phyloP scores from a whole-genome alignment of 2,888 invertebrate species.

The Chalcis sispes region DNA sequence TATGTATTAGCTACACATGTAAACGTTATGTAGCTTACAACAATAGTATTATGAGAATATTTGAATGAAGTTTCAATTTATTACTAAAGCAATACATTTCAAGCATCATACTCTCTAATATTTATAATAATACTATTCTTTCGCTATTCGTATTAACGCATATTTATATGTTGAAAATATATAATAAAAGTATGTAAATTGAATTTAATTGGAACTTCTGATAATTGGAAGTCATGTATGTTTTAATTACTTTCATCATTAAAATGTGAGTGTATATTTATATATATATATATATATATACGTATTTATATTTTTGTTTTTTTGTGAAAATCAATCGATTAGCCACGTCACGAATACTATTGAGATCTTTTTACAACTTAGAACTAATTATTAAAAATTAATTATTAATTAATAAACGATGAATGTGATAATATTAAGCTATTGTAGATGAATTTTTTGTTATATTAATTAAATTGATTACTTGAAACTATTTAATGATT shows the following conservation, averaged over 20 bases:
- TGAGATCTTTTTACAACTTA: conserved; percentile 22
- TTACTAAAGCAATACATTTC: background rate
- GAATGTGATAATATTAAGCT: no score
- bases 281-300: background rate
- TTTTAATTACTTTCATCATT: conserved; percentile 10
- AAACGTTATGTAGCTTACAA: no score
- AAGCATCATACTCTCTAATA: conserved; percentile 12
- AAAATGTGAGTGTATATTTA: background rate
- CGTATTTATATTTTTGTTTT: no score
- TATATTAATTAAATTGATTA: background rate
- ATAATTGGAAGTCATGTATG: background rate
- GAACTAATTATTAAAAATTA: no score
- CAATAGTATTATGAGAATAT: no score
- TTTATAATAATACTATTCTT: background rate
- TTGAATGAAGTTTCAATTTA: no score
- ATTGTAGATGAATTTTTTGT: no score
- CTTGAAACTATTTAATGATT: background rate
- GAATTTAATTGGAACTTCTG: background rate
- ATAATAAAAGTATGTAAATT: background rate
- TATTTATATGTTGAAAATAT: background rate
- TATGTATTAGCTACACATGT: no score
- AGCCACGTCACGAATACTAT: background rate
- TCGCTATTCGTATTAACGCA: background rate
- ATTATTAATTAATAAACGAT: no score
- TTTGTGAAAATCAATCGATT: background rate